Percentiles rank a stretch among this genome's conserved stretches.
Evolutionary conservation across 2,888 invertebrate genomes (phyloP).

Genomic region (Lottia scabra): DNA sequence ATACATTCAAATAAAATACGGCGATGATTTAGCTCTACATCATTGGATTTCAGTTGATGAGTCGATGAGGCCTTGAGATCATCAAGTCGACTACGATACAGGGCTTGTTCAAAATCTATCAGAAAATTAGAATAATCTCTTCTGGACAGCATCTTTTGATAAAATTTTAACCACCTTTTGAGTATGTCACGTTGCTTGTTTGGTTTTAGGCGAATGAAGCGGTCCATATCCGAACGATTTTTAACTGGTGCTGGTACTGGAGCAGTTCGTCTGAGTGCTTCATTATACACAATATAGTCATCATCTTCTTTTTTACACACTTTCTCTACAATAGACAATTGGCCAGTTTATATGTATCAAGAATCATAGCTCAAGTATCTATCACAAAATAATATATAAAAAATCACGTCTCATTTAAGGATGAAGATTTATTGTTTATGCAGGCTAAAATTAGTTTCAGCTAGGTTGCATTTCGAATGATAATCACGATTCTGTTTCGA

Average conservation of each 20-base stretch:
- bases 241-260: neutral
- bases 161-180: conserved; percentile 36
- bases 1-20: neutral
- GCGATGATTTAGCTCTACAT: neutral
- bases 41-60: neutral
- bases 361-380: no score
- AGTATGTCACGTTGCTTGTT: conserved; percentile 33
- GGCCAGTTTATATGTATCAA: neutral
- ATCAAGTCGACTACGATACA: neutral
- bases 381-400: no score
- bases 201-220: conserved; percentile 28
- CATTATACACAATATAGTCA: neutral
- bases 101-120: neutral
- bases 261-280: neutral
- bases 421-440: no score
- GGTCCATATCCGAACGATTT: neutral
- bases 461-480: no score
- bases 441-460: no score
- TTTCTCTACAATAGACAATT: neutral
- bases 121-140: conserved; percentile 12
- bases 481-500: no score
- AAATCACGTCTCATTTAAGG: no score
- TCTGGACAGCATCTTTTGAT: conserved; percentile 35
- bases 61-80: neutral
- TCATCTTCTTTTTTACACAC: neutral